Percentiles rank a stretch among this genome's conserved stretches.
Evolutionary conservation across 2,888 invertebrate genomes (phyloP).

Genomic region (Xylota segnis): DNA sequence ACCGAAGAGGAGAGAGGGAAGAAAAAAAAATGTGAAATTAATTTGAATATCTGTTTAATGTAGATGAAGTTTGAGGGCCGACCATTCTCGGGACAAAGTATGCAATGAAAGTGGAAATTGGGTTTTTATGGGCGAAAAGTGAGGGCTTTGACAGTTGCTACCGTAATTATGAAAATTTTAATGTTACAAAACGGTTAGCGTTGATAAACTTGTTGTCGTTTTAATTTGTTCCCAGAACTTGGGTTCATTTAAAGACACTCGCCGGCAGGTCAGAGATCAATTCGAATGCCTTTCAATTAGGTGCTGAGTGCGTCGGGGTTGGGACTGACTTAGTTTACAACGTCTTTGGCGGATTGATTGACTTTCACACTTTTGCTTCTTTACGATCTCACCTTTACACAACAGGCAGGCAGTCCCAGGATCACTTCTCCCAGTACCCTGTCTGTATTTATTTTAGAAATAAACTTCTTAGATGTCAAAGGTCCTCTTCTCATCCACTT

Average conservation of each 20-base stretch:
- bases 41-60: constrained; percentile 75
- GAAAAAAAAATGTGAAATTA: constrained; percentile 62
- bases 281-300: not conserved
- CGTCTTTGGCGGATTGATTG: too few species aligned
- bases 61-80: constrained; percentile 61
- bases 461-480: too few species aligned
- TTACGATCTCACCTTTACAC: too few species aligned
- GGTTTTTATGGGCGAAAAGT: constrained; percentile 48
- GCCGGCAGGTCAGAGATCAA: not conserved
- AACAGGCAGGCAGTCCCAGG: too few species aligned
- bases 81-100: constrained; percentile 30
- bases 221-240: constrained; percentile 2
- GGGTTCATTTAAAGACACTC: not conserved
- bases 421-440: too few species aligned
- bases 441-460: too few species aligned
- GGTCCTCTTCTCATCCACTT: too few species aligned
- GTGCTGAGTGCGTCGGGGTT: not conserved
- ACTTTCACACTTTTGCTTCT: too few species aligned
- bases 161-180: constrained; percentile 57
- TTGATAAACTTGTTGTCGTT: constrained; percentile 41
- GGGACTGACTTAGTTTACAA: too few species aligned
- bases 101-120: constrained; percentile 61
- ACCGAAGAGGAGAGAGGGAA: not conserved
- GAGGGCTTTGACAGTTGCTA: constrained; percentile 37
- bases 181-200: constrained; percentile 19